These are phyloP conservation scores for Dasyprocta punctata DNA, from an alignment of 2,113 vertebrate species.

Conservation along the genomic window DNA sequence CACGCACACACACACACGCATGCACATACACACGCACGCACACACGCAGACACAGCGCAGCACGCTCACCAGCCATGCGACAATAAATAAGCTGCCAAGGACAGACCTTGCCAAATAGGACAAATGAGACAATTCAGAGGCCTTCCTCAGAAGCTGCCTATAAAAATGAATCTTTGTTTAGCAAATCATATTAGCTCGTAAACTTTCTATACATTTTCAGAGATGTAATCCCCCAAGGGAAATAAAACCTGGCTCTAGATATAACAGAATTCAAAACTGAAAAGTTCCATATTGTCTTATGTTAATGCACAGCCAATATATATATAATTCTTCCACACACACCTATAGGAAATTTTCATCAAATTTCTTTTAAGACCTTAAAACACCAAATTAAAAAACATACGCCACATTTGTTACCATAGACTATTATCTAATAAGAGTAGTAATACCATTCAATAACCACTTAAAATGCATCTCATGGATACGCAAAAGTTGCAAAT, in stretches of 20 bases:
- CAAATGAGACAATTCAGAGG: not conserved
- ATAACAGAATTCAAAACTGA: not conserved
- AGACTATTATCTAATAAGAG: not conserved
- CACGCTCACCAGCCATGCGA: not conserved
- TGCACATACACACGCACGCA: not conserved
- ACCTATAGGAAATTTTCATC: not conserved
- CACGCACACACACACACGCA: no score
- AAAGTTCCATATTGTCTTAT: conserved; percentile 14
- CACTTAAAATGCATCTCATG: conserved; percentile 23
- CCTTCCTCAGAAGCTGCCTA: not conserved
- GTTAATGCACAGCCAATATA: not conserved
- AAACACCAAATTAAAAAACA: conserved; percentile 16
- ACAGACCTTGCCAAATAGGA: conserved; percentile 1
- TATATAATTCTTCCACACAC: conserved; percentile 27
- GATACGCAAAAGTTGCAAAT: not conserved
- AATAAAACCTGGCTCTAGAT: not conserved
- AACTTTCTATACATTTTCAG: conserved; percentile 16
- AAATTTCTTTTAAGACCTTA: not conserved
- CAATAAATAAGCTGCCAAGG: not conserved
- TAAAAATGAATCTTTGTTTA: conserved; percentile 30
- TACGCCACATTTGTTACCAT: not conserved
- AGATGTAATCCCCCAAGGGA: not conserved
- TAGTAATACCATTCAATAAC: not conserved
- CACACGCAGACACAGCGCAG: not conserved
- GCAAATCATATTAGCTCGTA: conserved; percentile 2